Percentiles rank a stretch among this genome's conserved stretches.
These are phyloP conservation scores for Pristionchus fissidentatus DNA, from an alignment of 2,888 invertebrate genomes.

Conservation along the genomic window DNA sequence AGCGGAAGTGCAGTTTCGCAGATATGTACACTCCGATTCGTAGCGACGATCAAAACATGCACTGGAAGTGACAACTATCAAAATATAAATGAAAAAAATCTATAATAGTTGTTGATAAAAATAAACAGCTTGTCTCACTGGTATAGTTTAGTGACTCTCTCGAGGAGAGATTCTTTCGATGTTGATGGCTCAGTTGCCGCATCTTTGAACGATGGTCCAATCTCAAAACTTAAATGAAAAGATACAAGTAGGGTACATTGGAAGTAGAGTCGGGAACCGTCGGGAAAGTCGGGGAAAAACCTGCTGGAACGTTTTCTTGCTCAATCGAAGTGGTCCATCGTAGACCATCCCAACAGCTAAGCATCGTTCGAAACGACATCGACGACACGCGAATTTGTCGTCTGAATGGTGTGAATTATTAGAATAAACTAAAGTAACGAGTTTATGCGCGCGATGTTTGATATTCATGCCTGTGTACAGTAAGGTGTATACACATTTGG, in stretches of 20 bases:
- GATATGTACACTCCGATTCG: background rate
- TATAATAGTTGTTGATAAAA: background rate
- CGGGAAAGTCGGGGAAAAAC: too few species aligned
- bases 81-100: background rate
- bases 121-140: background rate
- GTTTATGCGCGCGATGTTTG: too few species aligned
- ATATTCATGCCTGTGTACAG: too few species aligned
- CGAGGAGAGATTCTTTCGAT: background rate
- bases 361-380: background rate
- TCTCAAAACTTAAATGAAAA: background rate
- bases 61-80: background rate
- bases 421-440: too few species aligned
- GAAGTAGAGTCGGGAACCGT: too few species aligned
- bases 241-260: too few species aligned
- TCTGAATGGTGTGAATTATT: too few species aligned
- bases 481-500: too few species aligned
- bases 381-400: background rate
- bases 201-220: background rate
- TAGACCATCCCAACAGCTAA: background rate
- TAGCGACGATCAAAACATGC: background rate
- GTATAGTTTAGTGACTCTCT: background rate
- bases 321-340: background rate
- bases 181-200: background rate
- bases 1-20: background rate
- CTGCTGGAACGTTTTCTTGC: background rate